These are phyloP conservation scores for Eublepharis macularius DNA, from an alignment of 2,113 vertebrate species.

Conservation along the genomic window DNA sequence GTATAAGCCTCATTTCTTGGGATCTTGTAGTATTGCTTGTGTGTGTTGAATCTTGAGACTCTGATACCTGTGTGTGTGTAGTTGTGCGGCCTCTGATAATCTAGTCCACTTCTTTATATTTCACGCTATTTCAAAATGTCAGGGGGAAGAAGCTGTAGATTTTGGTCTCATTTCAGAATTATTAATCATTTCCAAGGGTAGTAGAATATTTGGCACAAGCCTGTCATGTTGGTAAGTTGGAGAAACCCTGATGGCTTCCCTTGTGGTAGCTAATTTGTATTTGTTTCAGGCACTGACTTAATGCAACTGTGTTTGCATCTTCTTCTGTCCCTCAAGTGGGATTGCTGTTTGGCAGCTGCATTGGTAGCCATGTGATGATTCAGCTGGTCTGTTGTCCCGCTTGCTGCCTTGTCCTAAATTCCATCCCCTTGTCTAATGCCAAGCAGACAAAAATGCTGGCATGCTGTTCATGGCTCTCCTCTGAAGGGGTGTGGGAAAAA, in stretches of 20 bases:
- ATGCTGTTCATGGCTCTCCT: constrained; percentile 17
- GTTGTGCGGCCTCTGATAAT: background rate
- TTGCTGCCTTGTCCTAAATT: constrained; percentile 28
- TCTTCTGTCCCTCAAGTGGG: background rate
- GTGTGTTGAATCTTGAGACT: background rate
- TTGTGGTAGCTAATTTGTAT: constrained; percentile 9
- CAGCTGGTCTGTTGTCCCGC: constrained; percentile 8
- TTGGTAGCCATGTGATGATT: constrained; percentile 16
- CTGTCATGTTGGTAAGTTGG: background rate
- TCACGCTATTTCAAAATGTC: background rate
- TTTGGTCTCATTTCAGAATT: background rate
- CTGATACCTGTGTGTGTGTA: background rate
- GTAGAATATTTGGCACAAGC: background rate
- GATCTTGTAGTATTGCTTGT: background rate
- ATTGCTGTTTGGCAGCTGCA: background rate
- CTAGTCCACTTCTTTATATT: background rate
- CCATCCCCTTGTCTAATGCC: constrained; percentile 24
- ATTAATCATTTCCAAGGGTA: background rate
- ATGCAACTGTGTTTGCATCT: background rate
- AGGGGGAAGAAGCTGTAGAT: background rate
- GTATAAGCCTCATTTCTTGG: background rate
- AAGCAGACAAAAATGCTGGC: constrained; percentile 30
- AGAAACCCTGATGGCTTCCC: background rate
- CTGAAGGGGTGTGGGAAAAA: constrained; percentile 21
- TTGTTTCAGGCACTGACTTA: background rate